phyloP scores from a whole-genome alignment of 2,797 vertebrate genomes.

The Acipenser oxyrinchus region DNA sequence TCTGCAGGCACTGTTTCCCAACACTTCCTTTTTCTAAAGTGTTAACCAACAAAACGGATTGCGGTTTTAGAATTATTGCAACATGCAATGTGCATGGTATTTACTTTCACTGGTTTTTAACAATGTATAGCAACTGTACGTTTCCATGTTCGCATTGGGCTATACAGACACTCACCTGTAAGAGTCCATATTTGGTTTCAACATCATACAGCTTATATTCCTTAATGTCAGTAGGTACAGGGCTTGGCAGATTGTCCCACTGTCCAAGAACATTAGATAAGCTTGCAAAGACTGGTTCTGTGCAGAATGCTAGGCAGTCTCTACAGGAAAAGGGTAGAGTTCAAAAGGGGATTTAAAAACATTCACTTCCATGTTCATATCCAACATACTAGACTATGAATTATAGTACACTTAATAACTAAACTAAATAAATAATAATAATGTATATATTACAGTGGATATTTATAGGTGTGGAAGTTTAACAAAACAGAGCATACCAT shows the following conservation, averaged over 20 bases:
- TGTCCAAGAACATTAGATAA: constrained; percentile 90
- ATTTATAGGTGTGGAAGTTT: too few relatives aligned
- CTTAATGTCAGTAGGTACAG: constrained; percentile 84
- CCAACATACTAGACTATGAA: too few relatives aligned
- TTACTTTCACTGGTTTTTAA: background rate
- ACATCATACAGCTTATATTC: constrained; percentile 95
- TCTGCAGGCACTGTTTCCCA: too few relatives aligned
- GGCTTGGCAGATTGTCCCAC: constrained; percentile 89
- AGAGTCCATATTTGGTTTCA: constrained; percentile 91
- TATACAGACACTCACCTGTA: constrained; percentile 69
- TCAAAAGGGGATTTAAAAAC: background rate
- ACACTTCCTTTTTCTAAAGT: too few relatives aligned
- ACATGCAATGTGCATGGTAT: too few relatives aligned
- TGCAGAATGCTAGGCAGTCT: constrained; percentile 95
- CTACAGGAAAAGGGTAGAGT: constrained; percentile 49
- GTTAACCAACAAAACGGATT: too few relatives aligned
- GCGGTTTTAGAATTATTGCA: too few relatives aligned
- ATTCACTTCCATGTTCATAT: too few relatives aligned
- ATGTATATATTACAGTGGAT: too few relatives aligned
- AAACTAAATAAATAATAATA: too few relatives aligned
- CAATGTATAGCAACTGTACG: constrained; percentile 7
- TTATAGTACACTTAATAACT: background rate
- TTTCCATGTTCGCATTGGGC: background rate
- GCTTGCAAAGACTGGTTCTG: constrained; percentile 94
- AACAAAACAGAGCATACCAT: too few relatives aligned